Percentiles rank a stretch among this genome's conserved stretches.
phyloP scores from a whole-genome alignment of 2,888 invertebrate genomes.

The Nomada fucata region DNA sequence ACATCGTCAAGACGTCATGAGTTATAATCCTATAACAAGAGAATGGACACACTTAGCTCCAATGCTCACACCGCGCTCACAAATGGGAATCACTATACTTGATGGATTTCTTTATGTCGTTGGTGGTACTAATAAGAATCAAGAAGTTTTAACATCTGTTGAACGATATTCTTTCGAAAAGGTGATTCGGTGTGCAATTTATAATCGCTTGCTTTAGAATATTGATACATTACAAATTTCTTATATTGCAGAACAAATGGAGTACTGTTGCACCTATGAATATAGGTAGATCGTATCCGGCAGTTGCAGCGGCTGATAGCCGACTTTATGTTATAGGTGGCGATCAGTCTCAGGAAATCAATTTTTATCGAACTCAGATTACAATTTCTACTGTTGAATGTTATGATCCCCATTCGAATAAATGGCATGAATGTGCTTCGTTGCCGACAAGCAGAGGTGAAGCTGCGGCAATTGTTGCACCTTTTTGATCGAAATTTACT shows the following conservation, averaged over 20 bases:
- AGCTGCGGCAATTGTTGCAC: constrained; percentile 92
- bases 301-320: constrained; percentile 93
- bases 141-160: constrained; percentile 92
- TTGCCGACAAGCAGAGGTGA: constrained; percentile 94
- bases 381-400: constrained; percentile 93
- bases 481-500: constrained; percentile 83
- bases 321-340: constrained; percentile 94
- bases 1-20: constrained; percentile 91
- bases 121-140: constrained; percentile 93
- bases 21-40: constrained; percentile 92
- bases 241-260: constrained; percentile 89
- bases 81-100: constrained; percentile 95
- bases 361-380: constrained; percentile 93
- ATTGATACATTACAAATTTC: not conserved
- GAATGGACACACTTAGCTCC: constrained; percentile 92
- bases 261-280: constrained; percentile 90
- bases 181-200: constrained; percentile 83
- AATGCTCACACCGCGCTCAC: constrained; percentile 93
- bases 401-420: constrained; percentile 91
- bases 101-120: constrained; percentile 94
- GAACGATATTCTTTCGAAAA: constrained; percentile 93
- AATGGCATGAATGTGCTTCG: constrained; percentile 92
- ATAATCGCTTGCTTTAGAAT: constrained; percentile 3
- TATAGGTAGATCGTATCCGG: constrained; percentile 92
- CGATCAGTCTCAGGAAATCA: constrained; percentile 91